Conservation (phyloP, 2,888 invertebrate species). For the Camponotus fellah region DNA sequence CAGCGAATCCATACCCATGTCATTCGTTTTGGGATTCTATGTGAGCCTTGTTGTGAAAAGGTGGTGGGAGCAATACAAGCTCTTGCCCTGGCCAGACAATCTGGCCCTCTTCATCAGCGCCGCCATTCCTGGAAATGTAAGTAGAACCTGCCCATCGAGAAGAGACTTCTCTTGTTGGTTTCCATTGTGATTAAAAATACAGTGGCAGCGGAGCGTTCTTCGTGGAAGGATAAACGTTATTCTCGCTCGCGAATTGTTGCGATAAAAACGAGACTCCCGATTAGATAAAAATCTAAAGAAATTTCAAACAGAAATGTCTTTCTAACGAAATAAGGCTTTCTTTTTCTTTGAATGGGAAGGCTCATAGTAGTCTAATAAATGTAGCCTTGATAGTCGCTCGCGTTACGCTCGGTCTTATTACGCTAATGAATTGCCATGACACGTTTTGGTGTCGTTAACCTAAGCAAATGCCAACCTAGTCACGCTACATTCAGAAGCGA, state of each 20-base stretch:
- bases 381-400: slow-evolving; percentile 65
- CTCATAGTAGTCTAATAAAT: slow-evolving; percentile 61
- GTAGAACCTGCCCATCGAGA: slow-evolving; percentile 83
- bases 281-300: slow-evolving; percentile 14
- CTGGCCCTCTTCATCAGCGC: slow-evolving; percentile 96
- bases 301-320: background rate
- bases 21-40: slow-evolving; percentile 98
- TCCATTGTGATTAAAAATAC: slow-evolving; percentile 32
- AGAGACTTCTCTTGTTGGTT: slow-evolving; percentile 24
- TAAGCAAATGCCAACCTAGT: slow-evolving; percentile 71
- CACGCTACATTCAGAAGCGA: slow-evolving; percentile 68
- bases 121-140: slow-evolving; percentile 95
- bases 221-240: background rate
- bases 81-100: slow-evolving; percentile 97
- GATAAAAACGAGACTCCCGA: background rate
- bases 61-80: slow-evolving; percentile 98
- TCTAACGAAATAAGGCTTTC: background rate
- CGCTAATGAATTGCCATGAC: slow-evolving; percentile 83
- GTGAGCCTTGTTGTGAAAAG: slow-evolving; percentile 96
- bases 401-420: slow-evolving; percentile 76
- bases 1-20: slow-evolving; percentile 97
- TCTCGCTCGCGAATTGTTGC: background rate
- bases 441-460: slow-evolving; percentile 83
- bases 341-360: slow-evolving; percentile 15
- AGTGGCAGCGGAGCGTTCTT: background rate